Conservation (phyloP, 2,113 vertebrate genomes). For the Micronycteris hirsuta region DNA sequence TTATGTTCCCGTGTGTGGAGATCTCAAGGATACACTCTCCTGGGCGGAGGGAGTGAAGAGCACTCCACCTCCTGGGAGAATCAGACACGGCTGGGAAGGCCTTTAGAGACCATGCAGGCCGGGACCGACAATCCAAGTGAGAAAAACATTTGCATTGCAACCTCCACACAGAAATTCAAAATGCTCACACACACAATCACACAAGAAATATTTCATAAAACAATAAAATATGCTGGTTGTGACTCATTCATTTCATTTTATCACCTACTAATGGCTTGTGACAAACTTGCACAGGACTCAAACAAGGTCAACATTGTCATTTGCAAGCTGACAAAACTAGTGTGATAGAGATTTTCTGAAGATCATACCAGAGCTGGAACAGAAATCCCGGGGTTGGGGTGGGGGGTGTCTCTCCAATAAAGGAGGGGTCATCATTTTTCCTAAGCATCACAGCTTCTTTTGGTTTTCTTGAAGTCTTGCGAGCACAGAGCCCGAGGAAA, state of each 20-base stretch:
- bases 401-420: background rate
- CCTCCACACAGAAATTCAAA: background rate
- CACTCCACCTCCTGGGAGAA: background rate
- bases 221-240: background rate
- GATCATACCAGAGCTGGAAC: background rate
- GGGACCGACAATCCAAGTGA: background rate
- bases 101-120: background rate
- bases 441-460: background rate
- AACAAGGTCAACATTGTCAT: slow-evolving; percentile 12
- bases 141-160: background rate
- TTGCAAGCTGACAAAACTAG: background rate
- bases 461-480: background rate
- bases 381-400: background rate
- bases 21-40: background rate
- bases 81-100: background rate
- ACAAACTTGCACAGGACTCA: background rate
- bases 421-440: background rate
- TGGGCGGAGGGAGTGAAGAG: background rate
- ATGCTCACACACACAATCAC: background rate
- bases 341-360: background rate
- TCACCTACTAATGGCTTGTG: background rate
- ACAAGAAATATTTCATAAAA: background rate
- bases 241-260: background rate
- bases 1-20: background rate
- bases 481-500: background rate